phyloP scores from a whole-genome alignment of 2,888 invertebrate genomes.

The Calameuta pallipes region DNA sequence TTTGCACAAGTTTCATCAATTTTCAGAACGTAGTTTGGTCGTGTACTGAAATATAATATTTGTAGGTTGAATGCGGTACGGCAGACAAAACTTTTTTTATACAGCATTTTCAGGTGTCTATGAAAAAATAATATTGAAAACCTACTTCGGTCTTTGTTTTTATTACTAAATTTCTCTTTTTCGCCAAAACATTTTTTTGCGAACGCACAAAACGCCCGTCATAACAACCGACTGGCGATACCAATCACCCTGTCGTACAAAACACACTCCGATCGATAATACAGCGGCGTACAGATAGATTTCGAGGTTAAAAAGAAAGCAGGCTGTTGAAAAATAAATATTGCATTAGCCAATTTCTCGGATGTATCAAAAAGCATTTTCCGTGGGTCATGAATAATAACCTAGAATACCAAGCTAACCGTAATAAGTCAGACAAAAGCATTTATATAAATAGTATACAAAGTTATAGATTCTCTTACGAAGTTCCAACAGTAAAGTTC shows the following conservation, averaged over 20 bases:
- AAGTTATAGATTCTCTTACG: neutral
- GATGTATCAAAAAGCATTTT: neutral
- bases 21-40: neutral
- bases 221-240: slow-evolving; percentile 11
- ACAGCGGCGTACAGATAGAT: no score
- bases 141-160: no score
- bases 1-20: neutral
- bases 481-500: neutral
- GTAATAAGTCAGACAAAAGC: neutral
- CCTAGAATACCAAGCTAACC: neutral
- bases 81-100: neutral
- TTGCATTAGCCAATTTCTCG: neutral
- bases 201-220: neutral
- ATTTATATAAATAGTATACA: neutral
- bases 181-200: no score
- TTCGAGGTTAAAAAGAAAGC: neutral
- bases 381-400: neutral
- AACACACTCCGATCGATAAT: slow-evolving; percentile 28
- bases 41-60: neutral
- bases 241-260: slow-evolving; percentile 27
- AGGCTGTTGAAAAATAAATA: neutral
- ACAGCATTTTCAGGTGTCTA: no score
- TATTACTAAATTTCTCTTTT: no score
- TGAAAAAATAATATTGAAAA: no score
- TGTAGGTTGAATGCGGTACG: neutral